A percentile compares a stretch with the other conserved stretches of the same genome.
Evolutionary conservation across 2,888 invertebrate species (phyloP).

Genomic region (Drosophila niveifrons): DNA sequence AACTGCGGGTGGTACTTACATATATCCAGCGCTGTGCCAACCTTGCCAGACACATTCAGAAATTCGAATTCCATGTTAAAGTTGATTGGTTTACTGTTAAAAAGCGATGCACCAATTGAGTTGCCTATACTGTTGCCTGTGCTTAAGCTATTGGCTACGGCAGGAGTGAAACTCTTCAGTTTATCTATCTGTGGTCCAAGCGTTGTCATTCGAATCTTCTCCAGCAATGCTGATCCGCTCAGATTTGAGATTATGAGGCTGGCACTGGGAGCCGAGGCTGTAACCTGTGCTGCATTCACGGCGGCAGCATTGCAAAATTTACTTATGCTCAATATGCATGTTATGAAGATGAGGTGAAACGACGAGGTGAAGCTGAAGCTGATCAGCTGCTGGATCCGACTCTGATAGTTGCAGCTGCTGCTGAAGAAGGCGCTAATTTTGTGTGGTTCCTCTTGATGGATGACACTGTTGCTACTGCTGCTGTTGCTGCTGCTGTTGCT

Average conservation of each 20-base stretch:
- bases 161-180: constrained; percentile 60
- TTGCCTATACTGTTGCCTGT: constrained; percentile 27
- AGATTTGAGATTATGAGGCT: constrained; percentile 77
- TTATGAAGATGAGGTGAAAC: constrained; percentile 82
- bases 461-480: constrained; percentile 25
- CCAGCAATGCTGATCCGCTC: constrained; percentile 77
- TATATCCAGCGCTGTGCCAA: constrained; percentile 82
- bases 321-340: constrained; percentile 83
- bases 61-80: constrained; percentile 75
- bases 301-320: constrained; percentile 83
- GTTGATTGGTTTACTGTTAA: constrained; percentile 61
- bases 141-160: constrained; percentile 76
- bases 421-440: constrained; percentile 83
- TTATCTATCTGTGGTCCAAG: constrained; percentile 72
- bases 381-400: constrained; percentile 84
- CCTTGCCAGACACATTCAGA: constrained; percentile 84
- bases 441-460: constrained; percentile 44
- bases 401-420: constrained; percentile 82
- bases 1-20: constrained; percentile 73
- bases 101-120: constrained; percentile 44
- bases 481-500: constrained; percentile 23
- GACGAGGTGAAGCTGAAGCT: constrained; percentile 84
- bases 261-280: constrained; percentile 67
- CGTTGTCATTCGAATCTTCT: constrained; percentile 77
- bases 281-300: constrained; percentile 72